Base-by-base conservation (phyloP, 1,140 invertebrate species). In the Drosophila sechellia region DNA sequence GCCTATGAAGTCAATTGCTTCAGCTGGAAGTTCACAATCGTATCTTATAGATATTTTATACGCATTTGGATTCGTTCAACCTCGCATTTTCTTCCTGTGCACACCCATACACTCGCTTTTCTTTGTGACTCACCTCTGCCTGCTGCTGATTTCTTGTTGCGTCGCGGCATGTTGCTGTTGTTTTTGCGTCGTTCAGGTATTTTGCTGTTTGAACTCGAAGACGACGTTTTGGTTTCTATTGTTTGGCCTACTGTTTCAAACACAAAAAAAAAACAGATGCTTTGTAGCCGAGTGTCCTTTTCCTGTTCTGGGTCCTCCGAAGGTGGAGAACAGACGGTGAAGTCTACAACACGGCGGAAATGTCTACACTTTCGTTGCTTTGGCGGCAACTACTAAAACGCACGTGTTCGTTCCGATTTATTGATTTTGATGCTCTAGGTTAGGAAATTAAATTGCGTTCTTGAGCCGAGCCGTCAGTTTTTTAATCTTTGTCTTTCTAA, bases 71-170 rank as follows among this genome's bases (percentile, higher is more conserved):
- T 12, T 1, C 4, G 35, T 13, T 12, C 4, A 1, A 39, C 3
- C 12, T 12, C 37, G 31, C 31, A 31, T n/a, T 48, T 48, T 48
- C 13, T 15, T 50, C 10, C 48, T 31, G 27, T 17, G 48, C 52
- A 42, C 58, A 71, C 50, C 43, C 50, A 54, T 35, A 52, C 42
- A 43, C 10, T 12, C 35, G 37, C 52, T 40, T 63, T 4, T 39
- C 12, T 56, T 57, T 49, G 52, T 87, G 75, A 87, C 90, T 91
- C 75, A 91, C 90, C 90, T 91, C 91, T 91, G 66, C 83, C 90
- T 54, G 60, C 58, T 78, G 68, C 64, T 43, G 81, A 52, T 77
- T 90, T 91, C 39, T 91, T 91, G 73, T 91, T 91, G 54, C 90
- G 90, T 64, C 90, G 80, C 78, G 90, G 81, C 90, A 91, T 91